These are phyloP conservation scores for Phalacrocorax pelagicus DNA, from an alignment of 2,113 vertebrate genomes.

Conservation along the genomic window DNA sequence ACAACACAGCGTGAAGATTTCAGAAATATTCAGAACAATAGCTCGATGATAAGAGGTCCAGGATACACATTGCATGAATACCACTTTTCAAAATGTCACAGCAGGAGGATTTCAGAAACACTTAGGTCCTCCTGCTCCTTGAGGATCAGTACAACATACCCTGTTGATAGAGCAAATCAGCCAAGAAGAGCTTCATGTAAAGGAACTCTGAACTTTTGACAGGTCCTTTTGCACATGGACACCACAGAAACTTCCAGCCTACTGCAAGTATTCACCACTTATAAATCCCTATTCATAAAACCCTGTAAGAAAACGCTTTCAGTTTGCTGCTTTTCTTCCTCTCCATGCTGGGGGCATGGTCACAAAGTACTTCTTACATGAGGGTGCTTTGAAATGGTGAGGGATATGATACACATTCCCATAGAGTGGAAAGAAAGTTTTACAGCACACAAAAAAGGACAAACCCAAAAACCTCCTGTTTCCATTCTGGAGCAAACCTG, in stretches of 20 bases:
- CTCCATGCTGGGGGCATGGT: neutral
- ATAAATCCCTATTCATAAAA: neutral
- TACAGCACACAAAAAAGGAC: neutral
- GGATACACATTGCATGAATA: slow-evolving; percentile 36
- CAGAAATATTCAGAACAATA: slow-evolving; percentile 52
- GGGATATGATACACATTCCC: neutral
- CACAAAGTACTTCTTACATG: neutral
- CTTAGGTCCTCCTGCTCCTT: slow-evolving; percentile 31
- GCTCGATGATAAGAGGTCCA: slow-evolving; percentile 5
- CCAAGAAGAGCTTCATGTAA: neutral
- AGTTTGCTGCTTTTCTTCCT: neutral
- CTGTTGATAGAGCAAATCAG: slow-evolving; percentile 43
- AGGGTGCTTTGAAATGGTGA: neutral
- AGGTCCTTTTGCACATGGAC: neutral
- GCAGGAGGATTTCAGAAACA: slow-evolving; percentile 42
- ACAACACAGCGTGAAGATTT: slow-evolving; percentile 55
- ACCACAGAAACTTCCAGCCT: neutral
- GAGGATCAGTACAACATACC: slow-evolving; percentile 3
- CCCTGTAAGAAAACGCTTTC: neutral
- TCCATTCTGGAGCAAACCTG: neutral
- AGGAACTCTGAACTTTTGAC: neutral
- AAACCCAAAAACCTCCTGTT: neutral
- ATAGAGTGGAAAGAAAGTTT: neutral
- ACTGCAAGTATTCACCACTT: neutral
- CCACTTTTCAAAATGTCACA: slow-evolving; percentile 55